These are phyloP conservation scores for Branchipolynoe longqiensis DNA, from an alignment of 2,888 invertebrate species.

Conservation along the genomic window DNA sequence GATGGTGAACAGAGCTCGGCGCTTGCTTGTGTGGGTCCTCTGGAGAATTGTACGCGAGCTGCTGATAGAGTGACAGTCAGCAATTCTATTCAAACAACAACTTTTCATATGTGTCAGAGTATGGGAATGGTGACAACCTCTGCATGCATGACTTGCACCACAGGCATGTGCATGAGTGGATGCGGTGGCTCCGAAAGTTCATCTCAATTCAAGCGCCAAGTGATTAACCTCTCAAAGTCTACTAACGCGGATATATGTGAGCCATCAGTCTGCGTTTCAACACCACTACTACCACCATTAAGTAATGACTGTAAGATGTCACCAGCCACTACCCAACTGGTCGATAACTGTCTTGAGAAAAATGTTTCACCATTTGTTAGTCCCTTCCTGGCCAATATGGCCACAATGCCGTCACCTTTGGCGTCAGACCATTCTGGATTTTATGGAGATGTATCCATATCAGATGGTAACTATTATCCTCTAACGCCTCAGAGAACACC, in stretches of 20 bases:
- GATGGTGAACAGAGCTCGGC: no score
- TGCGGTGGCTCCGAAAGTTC: background rate
- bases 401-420: background rate
- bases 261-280: background rate
- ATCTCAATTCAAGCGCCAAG: background rate
- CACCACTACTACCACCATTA: background rate
- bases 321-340: slow-evolving; percentile 15
- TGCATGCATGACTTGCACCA: background rate
- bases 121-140: slow-evolving; percentile 13
- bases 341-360: background rate
- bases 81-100: no score
- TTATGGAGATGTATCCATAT: background rate
- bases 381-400: background rate
- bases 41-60: no score
- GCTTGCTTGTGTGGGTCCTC: no score
- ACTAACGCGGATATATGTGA: no score
- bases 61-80: no score
- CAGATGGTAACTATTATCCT: background rate
- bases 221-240: no score
- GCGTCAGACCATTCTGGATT: background rate
- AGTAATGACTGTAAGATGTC: background rate
- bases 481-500: background rate
- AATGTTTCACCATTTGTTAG: background rate
- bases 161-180: background rate
- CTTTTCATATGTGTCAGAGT: no score